Base-by-base conservation (phyloP, 1,140 invertebrate genomes). In the Hypsibius dujardini region DNA sequence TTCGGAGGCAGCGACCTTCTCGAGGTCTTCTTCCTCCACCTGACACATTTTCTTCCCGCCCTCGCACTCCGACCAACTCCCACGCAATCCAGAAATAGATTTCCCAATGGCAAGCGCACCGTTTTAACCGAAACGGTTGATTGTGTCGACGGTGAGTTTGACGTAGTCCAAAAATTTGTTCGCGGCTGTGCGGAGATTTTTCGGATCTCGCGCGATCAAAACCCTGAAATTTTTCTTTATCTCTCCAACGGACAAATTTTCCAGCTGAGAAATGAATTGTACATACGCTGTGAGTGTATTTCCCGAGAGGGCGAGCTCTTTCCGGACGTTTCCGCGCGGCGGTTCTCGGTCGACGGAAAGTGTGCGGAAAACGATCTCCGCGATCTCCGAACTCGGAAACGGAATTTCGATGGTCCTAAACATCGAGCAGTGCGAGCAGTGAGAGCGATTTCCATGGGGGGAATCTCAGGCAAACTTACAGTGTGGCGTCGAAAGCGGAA, bases 271-370 rank as follows among this genome's bases (percentile, higher is more conserved):
- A 67, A 42, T 67, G 62, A 12, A 67, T 56, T 56, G 62, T 7
- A 7, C 76, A 77, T 77, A 79, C 78, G 78, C 74, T 69, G 72
- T 70, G 2, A 79, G 70, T 40, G 73, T 50, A 60, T 73, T 76
- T 2, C 72, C 76, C 3, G 74, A 60, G 1, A 76, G 62, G 28
- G 15, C 46, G 46, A 79, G 70, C 0, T 69, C 73, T 62, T 76
- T 78, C 40, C 72, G 73, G 1, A 76, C 76, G 42, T 76, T 76
- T 3, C 78, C 77, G 46, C 78, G 71, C 69, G 75, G 76, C 14
- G 78, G 78, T 73, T 79, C 78, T 28, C 76, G 73, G 71, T 79
- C 78, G 2, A 79, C 78, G 76, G 75, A 76, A 1, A 79, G 74
- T 1, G 77, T 75, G 45, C 75, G 75, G 70, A 73, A 75, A 1